Percentiles rank a stretch among this genome's conserved stretches.
phyloP scores from a whole-genome alignment of 1,140 invertebrate species.

The Watersipora subatra region DNA sequence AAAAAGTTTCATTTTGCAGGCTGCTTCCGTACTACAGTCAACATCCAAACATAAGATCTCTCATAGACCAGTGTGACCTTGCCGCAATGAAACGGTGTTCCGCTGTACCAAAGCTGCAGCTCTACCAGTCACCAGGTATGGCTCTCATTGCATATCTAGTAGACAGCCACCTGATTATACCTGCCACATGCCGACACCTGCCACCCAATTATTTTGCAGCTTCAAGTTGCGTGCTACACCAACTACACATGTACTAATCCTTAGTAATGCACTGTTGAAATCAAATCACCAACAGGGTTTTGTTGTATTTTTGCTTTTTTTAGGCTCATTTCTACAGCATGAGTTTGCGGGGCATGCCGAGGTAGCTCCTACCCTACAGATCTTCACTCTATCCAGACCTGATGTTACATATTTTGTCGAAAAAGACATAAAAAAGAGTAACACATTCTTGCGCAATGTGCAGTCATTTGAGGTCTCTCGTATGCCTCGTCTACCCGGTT shows the following conservation, averaged over 20 bases:
- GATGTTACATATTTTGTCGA: background rate
- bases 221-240: background rate
- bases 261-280: too few relatives aligned
- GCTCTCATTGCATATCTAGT: too few relatives aligned
- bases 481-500: background rate
- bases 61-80: conserved; percentile 45
- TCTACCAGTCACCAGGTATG: conserved; percentile 26
- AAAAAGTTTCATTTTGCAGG: conserved; percentile 13
- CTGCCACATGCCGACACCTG: too few relatives aligned
- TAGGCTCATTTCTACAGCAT: background rate
- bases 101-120: conserved; percentile 56
- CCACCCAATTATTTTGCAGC: too few relatives aligned
- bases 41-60: conserved; percentile 17
- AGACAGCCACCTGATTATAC: too few relatives aligned
- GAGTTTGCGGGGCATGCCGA: conserved; percentile 35
- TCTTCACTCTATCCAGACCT: background rate
- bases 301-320: too few relatives aligned
- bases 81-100: conserved; percentile 44
- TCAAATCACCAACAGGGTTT: too few relatives aligned
- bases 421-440: background rate
- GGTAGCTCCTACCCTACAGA: conserved; percentile 62
- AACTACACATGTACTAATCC: too few relatives aligned
- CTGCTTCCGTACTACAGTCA: conserved; percentile 24
- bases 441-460: background rate
- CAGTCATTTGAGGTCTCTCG: background rate